phyloP scores from a whole-genome alignment of 2,797 vertebrate genomes.

The Remorina albescens region DNA sequence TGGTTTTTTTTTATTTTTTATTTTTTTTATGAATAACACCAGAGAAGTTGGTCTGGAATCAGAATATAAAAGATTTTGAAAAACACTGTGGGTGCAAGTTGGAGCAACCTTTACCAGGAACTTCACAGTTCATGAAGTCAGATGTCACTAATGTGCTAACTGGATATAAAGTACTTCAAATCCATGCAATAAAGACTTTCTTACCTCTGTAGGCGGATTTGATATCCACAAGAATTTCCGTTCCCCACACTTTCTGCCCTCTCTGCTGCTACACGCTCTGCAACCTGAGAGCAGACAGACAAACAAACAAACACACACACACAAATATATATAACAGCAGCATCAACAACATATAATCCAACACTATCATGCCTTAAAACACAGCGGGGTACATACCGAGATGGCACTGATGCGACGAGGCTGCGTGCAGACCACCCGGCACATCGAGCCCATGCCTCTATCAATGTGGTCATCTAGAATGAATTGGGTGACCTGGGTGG shows the following conservation, averaged over 20 bases:
- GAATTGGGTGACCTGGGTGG: conserved; percentile 97
- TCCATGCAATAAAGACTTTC: conserved; percentile 17
- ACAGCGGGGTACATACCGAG: conserved; percentile 82
- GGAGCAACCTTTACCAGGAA: neutral
- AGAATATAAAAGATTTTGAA: neutral
- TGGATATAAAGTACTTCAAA: conserved; percentile 8
- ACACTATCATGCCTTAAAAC: neutral
- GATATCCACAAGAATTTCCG: conserved; percentile 95
- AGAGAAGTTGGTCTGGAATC: neutral
- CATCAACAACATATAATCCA: neutral
- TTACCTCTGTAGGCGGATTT: conserved; percentile 97
- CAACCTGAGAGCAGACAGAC: conserved; percentile 84
- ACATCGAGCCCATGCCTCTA: conserved; percentile 89
- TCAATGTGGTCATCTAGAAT: conserved; percentile 94
- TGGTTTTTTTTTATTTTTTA: neutral
- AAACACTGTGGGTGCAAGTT: neutral
- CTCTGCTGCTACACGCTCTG: conserved; percentile 95
- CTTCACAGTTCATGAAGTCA: neutral
- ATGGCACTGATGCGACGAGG: conserved; percentile 97
- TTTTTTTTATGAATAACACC: neutral
- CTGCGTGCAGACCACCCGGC: conserved; percentile 95
- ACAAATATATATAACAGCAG: neutral
- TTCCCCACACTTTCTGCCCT: conserved; percentile 92
- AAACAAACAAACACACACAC: neutral
- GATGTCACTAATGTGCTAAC: neutral